Evolutionary conservation across 1,140 invertebrate species (phyloP), one percentile per base, ranked within the genome.

Genomic region (Eumeta japonica): DNA sequence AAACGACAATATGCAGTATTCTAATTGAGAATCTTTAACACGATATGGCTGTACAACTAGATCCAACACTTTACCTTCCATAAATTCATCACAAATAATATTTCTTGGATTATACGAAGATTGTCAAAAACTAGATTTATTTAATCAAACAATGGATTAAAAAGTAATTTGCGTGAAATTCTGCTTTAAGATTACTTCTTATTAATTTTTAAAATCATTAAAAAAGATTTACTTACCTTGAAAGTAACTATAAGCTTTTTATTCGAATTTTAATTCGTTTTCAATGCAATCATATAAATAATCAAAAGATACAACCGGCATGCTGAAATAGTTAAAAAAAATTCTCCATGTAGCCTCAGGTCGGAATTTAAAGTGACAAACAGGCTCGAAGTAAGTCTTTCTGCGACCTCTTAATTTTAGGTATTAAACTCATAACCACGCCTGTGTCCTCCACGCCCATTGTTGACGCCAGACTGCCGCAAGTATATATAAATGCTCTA

Each of bases 41-140:
- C 28, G 13, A 30, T 30, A 30, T 30, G 28, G 28, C 28, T 30
- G 13, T 12, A 30, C 28, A 30, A 30, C 28, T 30, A 12, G 28
- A 5, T 30, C 28, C 28, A n/a, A 30, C 28, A 30, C 5, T 30
- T 30, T 13, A 30, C n/a, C n/a, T n/a, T n/a, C n/a, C n/a, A n/a
- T n/a, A n/a, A n/a, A n/a, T n/a, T n/a, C n/a, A n/a, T n/a, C n/a
- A n/a, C n/a, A n/a, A n/a, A n/a, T n/a, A n/a, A n/a, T n/a, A n/a
- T n/a, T n/a, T n/a, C n/a, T n/a, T n/a, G n/a, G n/a, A n/a, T n/a
- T n/a, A n/a, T 30, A 30, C 28, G 28, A 30, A 30, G 28, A 30
- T 30, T 30, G 10, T 30, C 28, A 30, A 30, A 13, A 30, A 30
- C 28, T 30, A 12, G 28, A 30, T 30, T 30, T 30, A 12, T 30